Evolutionary conservation across 2,888 invertebrate genomes (phyloP), one percentile per base, ranked within the genome.

Genomic region (Priocnemis perturbator): DNA sequence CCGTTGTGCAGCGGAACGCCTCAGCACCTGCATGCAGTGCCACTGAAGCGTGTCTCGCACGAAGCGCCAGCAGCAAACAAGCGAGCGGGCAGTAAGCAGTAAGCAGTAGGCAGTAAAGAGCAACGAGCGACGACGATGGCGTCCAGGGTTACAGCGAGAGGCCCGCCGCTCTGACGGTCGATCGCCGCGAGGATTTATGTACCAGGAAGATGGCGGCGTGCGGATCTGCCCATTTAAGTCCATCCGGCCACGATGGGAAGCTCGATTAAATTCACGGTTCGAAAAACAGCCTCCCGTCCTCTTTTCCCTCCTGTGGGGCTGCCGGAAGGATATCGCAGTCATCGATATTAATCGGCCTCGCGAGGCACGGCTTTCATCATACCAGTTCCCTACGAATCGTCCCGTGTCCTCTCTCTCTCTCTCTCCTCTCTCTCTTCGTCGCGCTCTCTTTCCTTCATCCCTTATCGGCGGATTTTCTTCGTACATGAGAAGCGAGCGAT

Each of bases 191-290:
- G 69, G 70, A 78, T 79, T 79, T 78, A 79, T 76, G 70, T 69
- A 78, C 79, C 79, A 76, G 76, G 76, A 76, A 78, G 73, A 78
- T 50, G 47, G 61, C 21, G 37, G 50, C 44, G 52, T 53, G 67
- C 71, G 69, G 71, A 78, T 73, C 71, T 73, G 59, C 59, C 73
- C 73, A 66, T 78, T 78, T 75, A 72, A 71, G 63, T 73, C 63
- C 64, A 72, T 72, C 77, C 74, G 67, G 73, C 63, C 59, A 50
- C 55, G 63, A 74, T 61, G 64, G 67, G 69, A 68, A 73, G 71
- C 67, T 63, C 71, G 73, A 78, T 78, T 78, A 78, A 78, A 73
- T 75, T 75, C 68, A 76, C 73, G 67, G 56, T 69, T 67, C 58
- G 61, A 70, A 66, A 66, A 75, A 65, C 72, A 59, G 44, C 58